Base-by-base conservation (phyloP, 2,888 invertebrate genomes). In the Athalia rosae region DNA sequence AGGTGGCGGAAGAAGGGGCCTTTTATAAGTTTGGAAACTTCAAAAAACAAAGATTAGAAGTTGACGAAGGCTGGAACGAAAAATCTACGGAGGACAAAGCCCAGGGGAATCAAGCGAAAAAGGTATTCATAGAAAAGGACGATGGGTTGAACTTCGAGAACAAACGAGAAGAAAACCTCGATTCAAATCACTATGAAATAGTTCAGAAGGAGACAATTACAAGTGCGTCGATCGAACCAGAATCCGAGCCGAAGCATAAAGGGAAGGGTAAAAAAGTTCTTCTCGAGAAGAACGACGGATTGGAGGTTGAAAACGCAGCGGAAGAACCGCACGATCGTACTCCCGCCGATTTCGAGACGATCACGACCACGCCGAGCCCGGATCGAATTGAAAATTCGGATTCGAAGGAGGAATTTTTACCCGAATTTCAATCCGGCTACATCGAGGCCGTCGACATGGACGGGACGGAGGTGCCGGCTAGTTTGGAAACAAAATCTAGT, bases 341-440 rank as follows among this genome's bases (percentile, higher is more conserved):
- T 59, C 28, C n/a, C 58, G 47, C 48, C 43, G 53, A 76, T 69
- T 67, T 69, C 43, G 78, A 78, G 62, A n/a, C 69, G 45, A 67
- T 78, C 43, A 53, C 58, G 45, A 9, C 56, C 41, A 50, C 45
- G 41, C 28, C 66, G 69, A 11, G 78, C 79, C 28, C 43, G 92
- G 92, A 94, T 9, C 88, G 94, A 53, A 92, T 93, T 13, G 93
- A 93, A 84, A 43, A 93, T 13, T 91, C 93, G 28, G 93, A 93
- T 88, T 56, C 71, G 53, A 45, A 13, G n/a, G 53, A 45, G 5
- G 58, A 71, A 50, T 58, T 58, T 58, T 45, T 15, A 56, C 58
- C 71, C 4, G 71, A 58, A 13, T 4, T 47, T 4, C n/a, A 58
- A n/a, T 7, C 62, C 43, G 62, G 9, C 8, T 74, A 61, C 15